Evolutionary conservation across 2,888 invertebrate genomes (phyloP).

Genomic region (Ophioninae sp.): DNA sequence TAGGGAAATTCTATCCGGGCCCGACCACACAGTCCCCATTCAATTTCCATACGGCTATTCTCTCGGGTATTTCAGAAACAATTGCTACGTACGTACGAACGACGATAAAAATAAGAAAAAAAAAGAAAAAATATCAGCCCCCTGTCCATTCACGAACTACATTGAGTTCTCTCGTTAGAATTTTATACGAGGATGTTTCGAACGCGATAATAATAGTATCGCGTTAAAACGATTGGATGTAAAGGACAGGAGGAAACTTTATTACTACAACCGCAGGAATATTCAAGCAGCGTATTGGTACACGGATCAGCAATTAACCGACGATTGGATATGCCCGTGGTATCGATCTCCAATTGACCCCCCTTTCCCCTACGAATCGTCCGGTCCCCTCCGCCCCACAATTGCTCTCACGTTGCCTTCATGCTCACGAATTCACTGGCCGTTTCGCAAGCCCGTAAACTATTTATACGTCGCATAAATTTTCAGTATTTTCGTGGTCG

Average conservation of each 20-base stretch:
- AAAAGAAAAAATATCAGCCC: background rate
- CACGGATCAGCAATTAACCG: constrained; percentile 74
- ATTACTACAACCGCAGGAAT: constrained; percentile 70
- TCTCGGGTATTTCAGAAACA: background rate
- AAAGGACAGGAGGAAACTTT: constrained; percentile 65
- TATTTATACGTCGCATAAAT: constrained; percentile 74
- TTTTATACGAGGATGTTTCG: background rate
- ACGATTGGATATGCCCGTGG: constrained; percentile 72
- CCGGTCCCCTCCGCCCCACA: constrained; percentile 39
- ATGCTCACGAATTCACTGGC: constrained; percentile 30
- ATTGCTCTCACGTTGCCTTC: constrained; percentile 26
- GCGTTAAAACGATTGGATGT: constrained; percentile 32
- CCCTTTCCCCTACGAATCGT: constrained; percentile 49
- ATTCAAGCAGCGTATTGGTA: constrained; percentile 68
- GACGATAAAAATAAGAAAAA: background rate
- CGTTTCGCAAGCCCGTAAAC: constrained; percentile 67
- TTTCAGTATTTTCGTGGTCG: constrained; percentile 61
- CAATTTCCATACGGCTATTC: no score
- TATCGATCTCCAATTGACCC: constrained; percentile 55
- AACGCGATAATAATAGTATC: constrained; percentile 2
- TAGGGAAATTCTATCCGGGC: no score
- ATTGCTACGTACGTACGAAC: background rate
- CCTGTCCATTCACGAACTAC: background rate
- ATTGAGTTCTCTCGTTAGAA: background rate
- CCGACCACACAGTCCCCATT: no score